Evolutionary conservation across 2,888 invertebrate genomes (phyloP).

Genomic region (Drosophila peninsularis): DNA sequence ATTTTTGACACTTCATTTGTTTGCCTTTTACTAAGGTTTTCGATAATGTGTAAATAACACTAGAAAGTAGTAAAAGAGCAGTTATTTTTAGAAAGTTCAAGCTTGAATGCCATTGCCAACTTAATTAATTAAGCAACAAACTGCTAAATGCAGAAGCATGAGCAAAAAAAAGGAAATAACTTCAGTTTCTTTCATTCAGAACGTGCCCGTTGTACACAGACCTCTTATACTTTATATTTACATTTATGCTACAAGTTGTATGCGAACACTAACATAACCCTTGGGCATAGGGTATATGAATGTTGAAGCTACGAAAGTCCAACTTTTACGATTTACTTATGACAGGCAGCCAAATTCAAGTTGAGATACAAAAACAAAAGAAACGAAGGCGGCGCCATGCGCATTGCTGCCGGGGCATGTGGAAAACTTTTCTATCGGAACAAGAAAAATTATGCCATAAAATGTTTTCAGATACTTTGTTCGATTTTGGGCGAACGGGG

Average conservation of each 20-base stretch:
- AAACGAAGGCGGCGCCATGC: neutral
- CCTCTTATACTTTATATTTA: neutral
- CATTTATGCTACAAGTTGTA: neutral
- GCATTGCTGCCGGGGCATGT: constrained; percentile 39
- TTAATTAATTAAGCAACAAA: neutral
- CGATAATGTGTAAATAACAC: constrained; percentile 52
- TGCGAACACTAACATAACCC: neutral
- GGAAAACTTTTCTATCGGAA: constrained; percentile 41
- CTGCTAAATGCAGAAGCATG: neutral
- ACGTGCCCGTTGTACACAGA: neutral
- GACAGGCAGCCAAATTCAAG: constrained; percentile 27
- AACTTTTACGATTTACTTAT: constrained; percentile 53
- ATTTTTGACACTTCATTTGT: constrained; percentile 77
- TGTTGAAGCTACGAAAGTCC: constrained; percentile 26
- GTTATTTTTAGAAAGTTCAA: neutral
- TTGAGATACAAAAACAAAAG: constrained; percentile 4
- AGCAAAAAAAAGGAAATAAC: neutral
- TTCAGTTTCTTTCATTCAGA: too few species aligned
- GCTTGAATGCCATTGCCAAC: neutral
- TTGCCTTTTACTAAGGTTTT: constrained; percentile 68
- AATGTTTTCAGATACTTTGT: constrained; percentile 42
- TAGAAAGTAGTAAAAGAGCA: constrained; percentile 19
- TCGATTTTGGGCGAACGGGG: constrained; percentile 18
- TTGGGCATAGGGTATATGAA: constrained; percentile 5
- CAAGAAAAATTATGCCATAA: constrained; percentile 66